Evolutionary conservation across 1,140 invertebrate species (phyloP).

Genomic region (Drosophila funebris): DNA sequence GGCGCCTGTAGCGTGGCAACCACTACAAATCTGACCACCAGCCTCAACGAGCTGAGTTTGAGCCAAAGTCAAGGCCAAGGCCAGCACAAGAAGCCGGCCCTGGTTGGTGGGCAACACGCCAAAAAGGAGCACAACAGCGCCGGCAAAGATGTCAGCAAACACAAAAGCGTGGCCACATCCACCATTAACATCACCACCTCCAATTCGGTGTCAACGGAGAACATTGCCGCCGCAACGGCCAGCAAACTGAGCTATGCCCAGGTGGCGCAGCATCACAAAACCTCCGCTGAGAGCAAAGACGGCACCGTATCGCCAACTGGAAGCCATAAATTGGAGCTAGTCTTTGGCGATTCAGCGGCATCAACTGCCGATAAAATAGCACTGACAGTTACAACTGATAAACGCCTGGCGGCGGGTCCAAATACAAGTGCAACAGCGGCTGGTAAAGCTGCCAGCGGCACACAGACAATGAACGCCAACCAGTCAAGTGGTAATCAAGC

Average conservation of each 20-base stretch:
- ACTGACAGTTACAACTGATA: constrained; percentile 42
- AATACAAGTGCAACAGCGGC: constrained; percentile 1
- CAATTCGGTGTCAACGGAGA: constrained; percentile 83
- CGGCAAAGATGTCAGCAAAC: constrained; percentile 63
- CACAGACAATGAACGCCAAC: constrained; percentile 15
- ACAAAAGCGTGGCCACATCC: constrained; percentile 78
- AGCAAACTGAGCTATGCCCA: constrained; percentile 92
- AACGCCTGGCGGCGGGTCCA: constrained; percentile 44
- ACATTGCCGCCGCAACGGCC: constrained; percentile 82
- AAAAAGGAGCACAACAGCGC: constrained; percentile 67
- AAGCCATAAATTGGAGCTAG: constrained; percentile 64
- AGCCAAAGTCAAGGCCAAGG: constrained; percentile 36
- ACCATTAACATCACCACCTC: constrained; percentile 41
- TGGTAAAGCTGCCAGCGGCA: constrained; percentile 40
- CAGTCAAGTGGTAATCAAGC: constrained; percentile 20
- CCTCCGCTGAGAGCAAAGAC: constrained; percentile 57
- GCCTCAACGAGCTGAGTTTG: constrained; percentile 66
- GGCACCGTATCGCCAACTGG: constrained; percentile 55
- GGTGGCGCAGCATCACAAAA: constrained; percentile 91
- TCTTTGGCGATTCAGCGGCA: constrained; percentile 45
- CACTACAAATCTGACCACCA: constrained; percentile 50
- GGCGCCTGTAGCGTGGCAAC: constrained; percentile 66
- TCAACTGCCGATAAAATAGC: constrained; percentile 47
- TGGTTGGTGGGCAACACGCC: constrained; percentile 63
- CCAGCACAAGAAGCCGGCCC: constrained; percentile 74